Evolutionary conservation across 2,888 invertebrate genomes (phyloP).

Genomic region (Anarsia innoxiella): DNA sequence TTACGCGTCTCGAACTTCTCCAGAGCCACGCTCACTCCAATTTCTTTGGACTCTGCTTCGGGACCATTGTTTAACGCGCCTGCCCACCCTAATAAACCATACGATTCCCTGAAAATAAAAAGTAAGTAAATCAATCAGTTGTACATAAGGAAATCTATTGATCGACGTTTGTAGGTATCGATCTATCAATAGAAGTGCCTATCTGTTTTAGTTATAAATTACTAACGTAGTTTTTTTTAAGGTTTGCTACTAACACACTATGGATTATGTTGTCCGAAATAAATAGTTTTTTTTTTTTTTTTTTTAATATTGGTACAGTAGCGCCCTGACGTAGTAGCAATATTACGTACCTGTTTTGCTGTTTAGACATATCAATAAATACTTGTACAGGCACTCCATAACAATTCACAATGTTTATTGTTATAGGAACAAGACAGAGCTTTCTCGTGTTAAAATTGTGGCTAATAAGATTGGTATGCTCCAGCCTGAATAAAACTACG

Average conservation of each 20-base stretch:
- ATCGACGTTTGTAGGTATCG: no score
- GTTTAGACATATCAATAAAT: slow-evolving; percentile 76
- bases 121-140: no score
- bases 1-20: slow-evolving; percentile 69
- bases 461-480: slow-evolving; percentile 71
- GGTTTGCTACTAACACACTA: no score
- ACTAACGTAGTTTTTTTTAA: no score
- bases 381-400: slow-evolving; percentile 75
- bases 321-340: no score
- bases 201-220: no score
- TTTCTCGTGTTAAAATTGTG: slow-evolving; percentile 78
- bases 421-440: slow-evolving; percentile 81
- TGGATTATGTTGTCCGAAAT: no score
- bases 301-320: no score
- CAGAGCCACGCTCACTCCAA: slow-evolving; percentile 55
- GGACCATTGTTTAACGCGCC: slow-evolving; percentile 54
- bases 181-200: no score
- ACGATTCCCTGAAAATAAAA: slow-evolving; percentile 41
- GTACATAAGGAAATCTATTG: no score
- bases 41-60: slow-evolving; percentile 49
- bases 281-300: no score
- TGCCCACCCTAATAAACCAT: slow-evolving; percentile 58
- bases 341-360: slow-evolving; percentile 70
- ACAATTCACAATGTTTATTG: slow-evolving; percentile 80
- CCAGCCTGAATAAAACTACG: slow-evolving; percentile 73